A percentile compares a stretch with the other conserved stretches of the same genome.
Conservation (phyloP, 2,797 vertebrate species). For the Coilia nasus region DNA sequence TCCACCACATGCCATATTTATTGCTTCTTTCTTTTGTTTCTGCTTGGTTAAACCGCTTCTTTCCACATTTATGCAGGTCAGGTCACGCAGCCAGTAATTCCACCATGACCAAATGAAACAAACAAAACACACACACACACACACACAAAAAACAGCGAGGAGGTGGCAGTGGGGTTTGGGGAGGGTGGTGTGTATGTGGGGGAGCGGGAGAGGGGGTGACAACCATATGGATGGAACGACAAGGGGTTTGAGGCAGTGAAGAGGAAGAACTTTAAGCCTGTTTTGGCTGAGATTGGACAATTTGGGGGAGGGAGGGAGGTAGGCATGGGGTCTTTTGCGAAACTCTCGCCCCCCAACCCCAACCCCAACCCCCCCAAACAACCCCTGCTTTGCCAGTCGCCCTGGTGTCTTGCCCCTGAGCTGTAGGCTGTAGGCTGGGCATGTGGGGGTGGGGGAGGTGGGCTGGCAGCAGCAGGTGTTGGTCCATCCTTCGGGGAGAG, state of each 20-base stretch:
- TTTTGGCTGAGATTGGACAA: conserved; percentile 67
- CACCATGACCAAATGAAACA: conserved; percentile 49
- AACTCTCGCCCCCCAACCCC: conserved; percentile 78
- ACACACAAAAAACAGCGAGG: conserved; percentile 15
- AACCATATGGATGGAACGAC: conserved; percentile 76
- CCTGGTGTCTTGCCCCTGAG: conserved; percentile 78
- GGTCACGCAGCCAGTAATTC: conserved; percentile 57
- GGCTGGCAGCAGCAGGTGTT: conserved; percentile 89
- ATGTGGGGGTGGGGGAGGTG: conserved; percentile 46
- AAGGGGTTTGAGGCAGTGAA: conserved; percentile 68
- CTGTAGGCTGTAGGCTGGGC: conserved; percentile 48
- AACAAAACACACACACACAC: neutral
- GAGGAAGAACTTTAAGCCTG: conserved; percentile 77
- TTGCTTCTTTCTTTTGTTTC: conserved; percentile 41
- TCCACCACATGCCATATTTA: conserved; percentile 52
- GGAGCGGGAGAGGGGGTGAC: conserved; percentile 46
- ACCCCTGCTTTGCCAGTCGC: conserved; percentile 36
- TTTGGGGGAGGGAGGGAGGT: conserved; percentile 10
- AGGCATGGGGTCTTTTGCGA: conserved; percentile 62
- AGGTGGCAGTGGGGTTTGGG: neutral
- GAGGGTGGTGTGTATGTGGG: neutral
- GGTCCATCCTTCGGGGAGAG: conserved; percentile 82
- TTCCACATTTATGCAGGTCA: conserved; percentile 52
- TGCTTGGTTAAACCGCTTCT: conserved; percentile 50
- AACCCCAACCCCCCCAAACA: conserved; percentile 62